A percentile compares a stretch with the other conserved stretches of the same genome.
Conservation (phyloP, 1,140 invertebrate species). For the Dufourea novaeangliae region DNA sequence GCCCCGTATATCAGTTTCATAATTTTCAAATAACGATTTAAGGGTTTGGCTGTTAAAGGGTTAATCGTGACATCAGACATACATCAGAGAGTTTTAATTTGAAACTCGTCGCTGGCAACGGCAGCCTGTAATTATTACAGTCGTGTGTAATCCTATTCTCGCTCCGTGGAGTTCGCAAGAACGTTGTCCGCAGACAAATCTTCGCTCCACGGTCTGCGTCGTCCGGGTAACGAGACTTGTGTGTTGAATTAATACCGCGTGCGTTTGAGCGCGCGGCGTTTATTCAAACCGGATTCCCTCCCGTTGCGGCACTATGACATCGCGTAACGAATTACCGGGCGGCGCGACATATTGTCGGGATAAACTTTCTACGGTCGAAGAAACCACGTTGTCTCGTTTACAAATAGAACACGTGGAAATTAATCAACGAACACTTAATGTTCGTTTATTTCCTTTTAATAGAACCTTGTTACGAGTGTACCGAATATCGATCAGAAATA, state of each 20-base stretch:
- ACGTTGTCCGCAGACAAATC: conserved; percentile 47
- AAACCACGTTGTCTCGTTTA: background rate
- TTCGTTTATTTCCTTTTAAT: too few species aligned
- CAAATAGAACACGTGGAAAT: background rate
- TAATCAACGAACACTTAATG: background rate
- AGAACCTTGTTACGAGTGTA: background rate
- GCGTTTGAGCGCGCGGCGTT: conserved; percentile 41
- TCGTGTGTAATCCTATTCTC: conserved; percentile 41
- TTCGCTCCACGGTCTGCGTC: background rate
- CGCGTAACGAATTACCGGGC: background rate
- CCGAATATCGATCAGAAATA: too few species aligned
- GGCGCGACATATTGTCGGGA: background rate
- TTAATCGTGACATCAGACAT: background rate
- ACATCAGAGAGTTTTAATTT: background rate
- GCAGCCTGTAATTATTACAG: background rate
- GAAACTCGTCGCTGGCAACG: background rate
- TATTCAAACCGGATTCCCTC: conserved; percentile 29
- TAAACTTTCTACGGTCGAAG: background rate
- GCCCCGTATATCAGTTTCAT: too few species aligned
- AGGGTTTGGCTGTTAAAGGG: too few species aligned
- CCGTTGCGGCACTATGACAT: conserved; percentile 18
- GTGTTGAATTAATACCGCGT: conserved; percentile 45
- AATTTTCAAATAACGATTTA: too few species aligned
- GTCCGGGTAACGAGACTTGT: conserved; percentile 27
- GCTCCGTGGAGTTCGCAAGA: conserved; percentile 16